These are phyloP conservation scores for Drosophila paulistorum DNA, from an alignment of 1,140 invertebrate species.

Conservation along the genomic window DNA sequence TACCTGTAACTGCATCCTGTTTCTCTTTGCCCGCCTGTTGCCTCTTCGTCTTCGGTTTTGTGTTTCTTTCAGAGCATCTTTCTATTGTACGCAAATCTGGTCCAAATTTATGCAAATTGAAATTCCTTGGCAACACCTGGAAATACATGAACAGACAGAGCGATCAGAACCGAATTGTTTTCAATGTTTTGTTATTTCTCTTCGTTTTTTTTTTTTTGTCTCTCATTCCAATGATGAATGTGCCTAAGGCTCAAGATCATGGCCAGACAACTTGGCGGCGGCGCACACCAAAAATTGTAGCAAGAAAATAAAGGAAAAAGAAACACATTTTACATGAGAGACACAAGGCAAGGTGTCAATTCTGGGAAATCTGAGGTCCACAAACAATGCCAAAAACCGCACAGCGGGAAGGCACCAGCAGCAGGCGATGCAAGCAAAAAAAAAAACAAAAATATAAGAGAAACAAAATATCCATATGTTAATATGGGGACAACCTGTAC, in stretches of 20 bases:
- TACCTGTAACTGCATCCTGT: neutral
- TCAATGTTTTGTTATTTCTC: conserved; percentile 1
- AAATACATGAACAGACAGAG: conserved; percentile 19
- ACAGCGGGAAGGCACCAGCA: conserved; percentile 55
- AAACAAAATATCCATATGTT: conserved; percentile 51
- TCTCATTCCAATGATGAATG: conserved; percentile 62
- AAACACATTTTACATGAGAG: conserved; percentile 7
- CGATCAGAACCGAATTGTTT: conserved; percentile 21
- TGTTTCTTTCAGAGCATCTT: conserved; percentile 15
- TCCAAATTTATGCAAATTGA: conserved; percentile 79
- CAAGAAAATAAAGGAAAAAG: conserved; percentile 38
- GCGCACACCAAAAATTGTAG: conserved; percentile 55
- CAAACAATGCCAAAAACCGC: conserved; percentile 50
- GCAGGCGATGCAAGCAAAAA: conserved; percentile 32
- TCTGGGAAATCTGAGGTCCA: conserved; percentile 70
- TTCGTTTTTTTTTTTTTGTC: neutral
- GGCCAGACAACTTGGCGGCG: conserved; percentile 71
- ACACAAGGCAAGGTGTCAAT: conserved; percentile 66
- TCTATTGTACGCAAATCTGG: conserved; percentile 76
- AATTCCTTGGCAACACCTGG: conserved; percentile 75
- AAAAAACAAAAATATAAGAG: conserved; percentile 45
- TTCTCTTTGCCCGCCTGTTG: neutral
- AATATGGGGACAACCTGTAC: conserved; percentile 1
- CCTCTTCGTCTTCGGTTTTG: neutral
- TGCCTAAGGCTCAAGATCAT: conserved; percentile 25